These are phyloP conservation scores for Xiphorhynchus erythropygius DNA, from an alignment of 2,797 vertebrate species.

Conservation along the genomic window DNA sequence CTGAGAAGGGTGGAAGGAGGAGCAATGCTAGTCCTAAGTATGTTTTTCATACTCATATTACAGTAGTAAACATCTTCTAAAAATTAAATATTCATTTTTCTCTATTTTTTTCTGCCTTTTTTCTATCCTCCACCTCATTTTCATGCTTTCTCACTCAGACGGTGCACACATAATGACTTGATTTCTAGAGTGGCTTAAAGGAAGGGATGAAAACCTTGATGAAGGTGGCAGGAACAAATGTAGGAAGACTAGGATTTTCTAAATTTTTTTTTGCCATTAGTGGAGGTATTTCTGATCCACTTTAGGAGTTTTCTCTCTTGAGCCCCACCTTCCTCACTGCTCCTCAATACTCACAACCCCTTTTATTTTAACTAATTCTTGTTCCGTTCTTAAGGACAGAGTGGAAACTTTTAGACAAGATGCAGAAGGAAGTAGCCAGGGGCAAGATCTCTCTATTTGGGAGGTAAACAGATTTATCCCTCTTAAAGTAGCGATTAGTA, in stretches of 20 bases:
- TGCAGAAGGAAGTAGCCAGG: not conserved
- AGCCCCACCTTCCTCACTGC: not conserved
- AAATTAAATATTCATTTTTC: not conserved
- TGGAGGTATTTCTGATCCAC: not conserved
- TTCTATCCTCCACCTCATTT: not conserved
- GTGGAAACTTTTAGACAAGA: not conserved
- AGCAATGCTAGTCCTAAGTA: not conserved
- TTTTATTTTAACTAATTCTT: not conserved
- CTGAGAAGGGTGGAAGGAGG: not conserved
- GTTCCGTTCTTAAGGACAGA: not conserved
- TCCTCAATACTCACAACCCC: not conserved
- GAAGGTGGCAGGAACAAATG: not conserved
- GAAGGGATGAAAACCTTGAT: not conserved
- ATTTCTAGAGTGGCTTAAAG: not conserved
- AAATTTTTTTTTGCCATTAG: not conserved
- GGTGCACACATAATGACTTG: not conserved
- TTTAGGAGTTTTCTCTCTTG: not conserved
- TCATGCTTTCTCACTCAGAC: not conserved
- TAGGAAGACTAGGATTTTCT: not conserved
- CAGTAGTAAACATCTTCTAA: not conserved
- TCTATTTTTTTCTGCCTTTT: not conserved
- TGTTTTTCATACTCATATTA: not conserved
- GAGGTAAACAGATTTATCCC: slow-evolving; percentile 19
- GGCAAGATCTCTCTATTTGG: not conserved
- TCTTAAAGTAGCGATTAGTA: not conserved